A percentile compares a stretch with the other conserved stretches of the same genome.
phyloP scores from a whole-genome alignment of 2,797 vertebrate species.

The Centropyge bicolor region DNA sequence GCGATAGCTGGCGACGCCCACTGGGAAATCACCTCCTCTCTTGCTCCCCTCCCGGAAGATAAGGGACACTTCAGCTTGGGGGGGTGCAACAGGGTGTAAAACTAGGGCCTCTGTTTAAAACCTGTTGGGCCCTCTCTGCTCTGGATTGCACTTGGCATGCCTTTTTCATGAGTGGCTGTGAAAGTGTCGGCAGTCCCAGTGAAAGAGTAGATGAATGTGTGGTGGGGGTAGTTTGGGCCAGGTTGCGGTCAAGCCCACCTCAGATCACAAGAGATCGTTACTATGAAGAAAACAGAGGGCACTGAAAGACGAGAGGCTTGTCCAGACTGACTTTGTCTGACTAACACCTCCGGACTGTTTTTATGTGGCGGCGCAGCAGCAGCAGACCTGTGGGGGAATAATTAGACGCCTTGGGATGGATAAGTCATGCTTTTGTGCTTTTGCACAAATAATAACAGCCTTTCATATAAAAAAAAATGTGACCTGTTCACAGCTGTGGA shows the following conservation, averaged over 20 bases:
- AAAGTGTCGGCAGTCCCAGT: constrained; percentile 22
- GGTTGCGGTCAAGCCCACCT: constrained; percentile 15
- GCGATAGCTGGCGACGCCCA: constrained; percentile 26
- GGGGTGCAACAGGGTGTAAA: constrained; percentile 56
- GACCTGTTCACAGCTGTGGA: constrained; percentile 29
- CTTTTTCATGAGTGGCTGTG: constrained; percentile 26
- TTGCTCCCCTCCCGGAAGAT: constrained; percentile 47
- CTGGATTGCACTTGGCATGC: constrained; percentile 31
- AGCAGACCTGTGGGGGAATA: constrained; percentile 54
- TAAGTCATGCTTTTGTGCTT: constrained; percentile 51
- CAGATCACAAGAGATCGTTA: constrained; percentile 5
- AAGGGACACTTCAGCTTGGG: constrained; percentile 44
- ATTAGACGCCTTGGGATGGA: constrained; percentile 56
- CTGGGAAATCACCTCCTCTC: constrained; percentile 68
- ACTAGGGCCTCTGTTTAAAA: constrained; percentile 49
- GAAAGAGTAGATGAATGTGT: constrained; percentile 20
- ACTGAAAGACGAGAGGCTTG: constrained; percentile 15
- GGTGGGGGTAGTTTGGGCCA: not conserved
- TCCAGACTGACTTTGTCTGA: constrained; percentile 11
- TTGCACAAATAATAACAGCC: constrained; percentile 36
- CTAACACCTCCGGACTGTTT: no score
- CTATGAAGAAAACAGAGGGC: not conserved
- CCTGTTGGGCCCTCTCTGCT: constrained; percentile 22
- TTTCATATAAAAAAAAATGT: constrained; percentile 31
- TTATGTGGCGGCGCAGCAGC: constrained; percentile 7